Evolutionary conservation across 53 echinoderm and acorn worm genomes (phyloP), one percentile per base, ranked within the genome.

Genomic region (Echinarachnius parma): DNA sequence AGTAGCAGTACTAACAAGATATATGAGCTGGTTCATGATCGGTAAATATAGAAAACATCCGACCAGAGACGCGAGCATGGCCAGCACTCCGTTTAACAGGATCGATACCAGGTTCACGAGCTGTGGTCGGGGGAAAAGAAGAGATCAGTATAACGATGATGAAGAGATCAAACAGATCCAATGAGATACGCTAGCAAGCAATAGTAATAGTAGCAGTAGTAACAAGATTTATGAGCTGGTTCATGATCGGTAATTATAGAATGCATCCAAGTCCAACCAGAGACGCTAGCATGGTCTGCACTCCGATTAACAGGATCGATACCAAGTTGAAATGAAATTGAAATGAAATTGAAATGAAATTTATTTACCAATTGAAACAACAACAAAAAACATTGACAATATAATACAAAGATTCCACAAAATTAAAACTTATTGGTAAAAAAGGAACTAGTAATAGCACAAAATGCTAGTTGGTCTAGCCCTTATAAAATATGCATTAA

Each of bases 31-130:
- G 16, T 44, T 44, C 45, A 44, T 11, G 45, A 44, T 13, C 16
- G 9, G 23, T 49, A n/a, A 22, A 49, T 7, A 49, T 9, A 50
- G 50, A 50, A 23, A 50, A 23, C 20, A 72, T 1, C 74, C 74
- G 1, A 72, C 74, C 27, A 72, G 54, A 1, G 74, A 54, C 9
- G 74, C 34, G 3, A 72, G 55, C 74, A 72, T 72, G 9, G 25
- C 74, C n/a, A 72, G 74, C 5, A 57, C 56, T 15, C 74, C 74
- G 1, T 34, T 15, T 2, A 72, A 21, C 2, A 72, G 74, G 37
- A 72, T 72, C 34, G 74, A 28, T 25, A 72, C 28, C 55, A 72
- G 56, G 28, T 72, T 72, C 55, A 72, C 74, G 2, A 72, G 57
- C 74, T 72, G 9, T 31, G 9, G 1, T 11, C 49, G 32, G 0